Conservation (phyloP, 2,113 vertebrate genomes). For the Scomber japonicus region DNA sequence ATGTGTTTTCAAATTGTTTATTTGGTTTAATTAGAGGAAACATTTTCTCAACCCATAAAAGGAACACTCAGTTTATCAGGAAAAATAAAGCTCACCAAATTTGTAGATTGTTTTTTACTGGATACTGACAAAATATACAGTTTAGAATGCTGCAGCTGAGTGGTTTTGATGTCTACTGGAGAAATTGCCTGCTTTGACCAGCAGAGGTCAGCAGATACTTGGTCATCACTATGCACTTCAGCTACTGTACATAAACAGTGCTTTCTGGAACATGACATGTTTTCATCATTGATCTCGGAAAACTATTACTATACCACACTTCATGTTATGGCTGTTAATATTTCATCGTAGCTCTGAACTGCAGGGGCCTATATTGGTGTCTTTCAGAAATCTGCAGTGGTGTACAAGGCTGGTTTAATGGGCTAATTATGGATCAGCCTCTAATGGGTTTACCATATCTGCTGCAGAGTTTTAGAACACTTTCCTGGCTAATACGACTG, state of each 20-base stretch:
- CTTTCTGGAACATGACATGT: background rate
- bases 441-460: slow-evolving; percentile 35
- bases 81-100: background rate
- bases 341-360: background rate
- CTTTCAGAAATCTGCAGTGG: background rate
- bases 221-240: background rate
- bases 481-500: slow-evolving; percentile 2
- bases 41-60: too few species aligned
- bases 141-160: background rate
- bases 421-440: slow-evolving; percentile 27
- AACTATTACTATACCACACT: background rate
- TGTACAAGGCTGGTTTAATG: slow-evolving; percentile 30
- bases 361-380: background rate
- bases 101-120: background rate
- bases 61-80: too few species aligned
- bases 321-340: background rate
- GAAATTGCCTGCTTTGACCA: slow-evolving; percentile 41
- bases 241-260: background rate
- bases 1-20: too few species aligned
- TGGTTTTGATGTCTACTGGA: background rate
- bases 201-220: slow-evolving; percentile 74
- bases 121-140: background rate
- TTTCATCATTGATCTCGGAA: background rate
- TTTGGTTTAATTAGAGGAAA: too few species aligned
- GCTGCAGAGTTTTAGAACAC: slow-evolving; percentile 23